phyloP scores from a whole-genome alignment of 1,140 invertebrate species.

The Magallana gigas region DNA sequence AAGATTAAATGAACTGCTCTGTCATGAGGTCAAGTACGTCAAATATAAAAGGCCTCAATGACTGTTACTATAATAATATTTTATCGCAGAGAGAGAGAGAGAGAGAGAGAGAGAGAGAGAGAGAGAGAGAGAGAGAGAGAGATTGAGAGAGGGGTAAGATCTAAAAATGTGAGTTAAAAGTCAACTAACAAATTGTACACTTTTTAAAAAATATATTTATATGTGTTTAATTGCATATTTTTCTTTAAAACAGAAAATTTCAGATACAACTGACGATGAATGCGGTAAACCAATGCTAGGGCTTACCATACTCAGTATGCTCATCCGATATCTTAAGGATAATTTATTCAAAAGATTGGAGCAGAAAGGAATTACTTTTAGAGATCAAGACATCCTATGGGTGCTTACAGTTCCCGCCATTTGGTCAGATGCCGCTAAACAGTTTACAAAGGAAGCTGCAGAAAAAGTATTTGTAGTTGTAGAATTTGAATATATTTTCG shows the following conservation, averaged over 20 bases:
- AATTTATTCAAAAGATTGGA: not conserved
- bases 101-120: no score
- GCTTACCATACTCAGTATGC: not conserved
- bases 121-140: no score
- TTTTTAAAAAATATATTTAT: no score
- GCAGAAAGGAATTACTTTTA: not conserved
- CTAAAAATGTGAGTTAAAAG: no score
- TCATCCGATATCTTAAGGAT: not conserved
- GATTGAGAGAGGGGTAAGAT: no score
- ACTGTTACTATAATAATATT: no score
- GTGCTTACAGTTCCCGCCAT: constrained; percentile 48
- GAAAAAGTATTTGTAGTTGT: not conserved
- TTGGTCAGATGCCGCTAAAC: constrained; percentile 42
- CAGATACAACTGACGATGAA: not conserved
- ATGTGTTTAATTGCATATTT: no score
- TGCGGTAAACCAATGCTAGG: not conserved
- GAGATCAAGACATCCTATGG: constrained; percentile 31
- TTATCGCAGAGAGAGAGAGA: no score
- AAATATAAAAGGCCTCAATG: no score
- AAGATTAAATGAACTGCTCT: constrained; percentile 24
- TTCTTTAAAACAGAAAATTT: not conserved
- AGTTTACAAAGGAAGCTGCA: constrained; percentile 43
- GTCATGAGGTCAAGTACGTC: not conserved
- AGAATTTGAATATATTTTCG: no score
- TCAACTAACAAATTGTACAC: no score